These are phyloP conservation scores for Mohoua ochrocephala DNA, from an alignment of 2,113 vertebrate species.

Conservation along the genomic window DNA sequence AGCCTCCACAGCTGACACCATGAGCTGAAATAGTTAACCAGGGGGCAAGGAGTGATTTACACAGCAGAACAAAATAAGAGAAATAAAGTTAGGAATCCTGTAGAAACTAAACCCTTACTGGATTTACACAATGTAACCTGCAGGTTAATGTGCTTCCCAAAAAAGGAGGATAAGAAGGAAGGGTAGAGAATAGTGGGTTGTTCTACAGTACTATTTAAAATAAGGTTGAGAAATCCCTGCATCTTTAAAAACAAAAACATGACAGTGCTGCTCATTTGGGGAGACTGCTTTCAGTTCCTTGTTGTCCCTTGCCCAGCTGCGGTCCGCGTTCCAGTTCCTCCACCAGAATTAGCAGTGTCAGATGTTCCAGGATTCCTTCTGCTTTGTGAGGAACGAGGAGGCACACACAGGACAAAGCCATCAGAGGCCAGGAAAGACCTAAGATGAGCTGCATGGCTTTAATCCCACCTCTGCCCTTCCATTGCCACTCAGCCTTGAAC, in stretches of 20 bases:
- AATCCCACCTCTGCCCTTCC: background rate
- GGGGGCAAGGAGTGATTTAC: background rate
- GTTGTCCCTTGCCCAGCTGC: background rate
- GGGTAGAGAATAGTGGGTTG: background rate
- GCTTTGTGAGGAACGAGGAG: background rate
- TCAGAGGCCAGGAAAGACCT: background rate
- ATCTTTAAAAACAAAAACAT: background rate
- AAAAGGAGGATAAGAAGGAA: background rate
- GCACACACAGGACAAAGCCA: background rate
- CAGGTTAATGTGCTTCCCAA: background rate
- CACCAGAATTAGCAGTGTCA: background rate
- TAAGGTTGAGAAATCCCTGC: background rate
- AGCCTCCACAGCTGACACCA: fast-evolving
- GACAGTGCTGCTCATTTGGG: background rate
- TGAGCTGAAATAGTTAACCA: background rate
- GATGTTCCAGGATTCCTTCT: background rate
- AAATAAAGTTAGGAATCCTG: background rate
- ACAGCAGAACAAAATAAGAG: background rate
- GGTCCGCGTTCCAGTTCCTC: background rate
- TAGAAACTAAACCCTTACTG: background rate
- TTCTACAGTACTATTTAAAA: background rate
- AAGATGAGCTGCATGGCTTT: background rate
- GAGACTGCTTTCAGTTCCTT: background rate
- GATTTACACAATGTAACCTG: background rate
- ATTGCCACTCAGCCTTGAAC: background rate